A percentile compares a stretch with the other conserved stretches of the same genome.
These are phyloP conservation scores for Propithecus deckenii DNA, from an alignment of 2,797 vertebrate genomes.

Conservation along the genomic window DNA sequence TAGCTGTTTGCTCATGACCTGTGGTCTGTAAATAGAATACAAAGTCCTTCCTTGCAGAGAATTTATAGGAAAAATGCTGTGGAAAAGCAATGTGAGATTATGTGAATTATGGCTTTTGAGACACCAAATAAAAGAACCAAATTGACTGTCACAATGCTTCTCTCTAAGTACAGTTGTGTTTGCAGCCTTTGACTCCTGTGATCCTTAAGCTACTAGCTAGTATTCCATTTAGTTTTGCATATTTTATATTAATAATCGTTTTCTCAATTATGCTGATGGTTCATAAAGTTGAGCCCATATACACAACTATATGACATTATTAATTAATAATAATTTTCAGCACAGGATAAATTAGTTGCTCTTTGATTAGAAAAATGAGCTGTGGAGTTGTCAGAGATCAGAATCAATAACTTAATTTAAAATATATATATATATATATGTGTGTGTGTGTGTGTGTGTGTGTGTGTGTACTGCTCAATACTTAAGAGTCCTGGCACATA, in stretches of 20 bases:
- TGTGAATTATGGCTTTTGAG: neutral
- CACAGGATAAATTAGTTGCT: neutral
- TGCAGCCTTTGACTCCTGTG: neutral
- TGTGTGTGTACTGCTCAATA: neutral
- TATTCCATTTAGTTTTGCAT: neutral
- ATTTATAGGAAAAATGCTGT: neutral
- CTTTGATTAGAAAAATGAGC: conserved; percentile 16
- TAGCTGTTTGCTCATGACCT: neutral
- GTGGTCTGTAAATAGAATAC: neutral
- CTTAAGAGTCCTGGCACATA: neutral
- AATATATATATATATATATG: neutral
- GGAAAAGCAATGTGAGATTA: neutral
- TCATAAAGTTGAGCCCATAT: neutral
- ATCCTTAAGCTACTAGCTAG: neutral
- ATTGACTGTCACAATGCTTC: neutral
- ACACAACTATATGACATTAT: neutral
- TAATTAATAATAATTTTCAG: conserved; percentile 10
- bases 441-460: too few species aligned
- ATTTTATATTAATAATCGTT: neutral
- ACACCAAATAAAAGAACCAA: neutral
- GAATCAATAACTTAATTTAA: conserved; percentile 3
- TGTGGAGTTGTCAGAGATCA: neutral
- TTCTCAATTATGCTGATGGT: conserved; percentile 20
- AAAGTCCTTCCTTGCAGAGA: neutral
- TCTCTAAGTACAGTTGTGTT: neutral